These are phyloP conservation scores for Parazoanthus swiftii DNA, from an alignment of 92 coral and sea anemone genomes.

Conservation along the genomic window DNA sequence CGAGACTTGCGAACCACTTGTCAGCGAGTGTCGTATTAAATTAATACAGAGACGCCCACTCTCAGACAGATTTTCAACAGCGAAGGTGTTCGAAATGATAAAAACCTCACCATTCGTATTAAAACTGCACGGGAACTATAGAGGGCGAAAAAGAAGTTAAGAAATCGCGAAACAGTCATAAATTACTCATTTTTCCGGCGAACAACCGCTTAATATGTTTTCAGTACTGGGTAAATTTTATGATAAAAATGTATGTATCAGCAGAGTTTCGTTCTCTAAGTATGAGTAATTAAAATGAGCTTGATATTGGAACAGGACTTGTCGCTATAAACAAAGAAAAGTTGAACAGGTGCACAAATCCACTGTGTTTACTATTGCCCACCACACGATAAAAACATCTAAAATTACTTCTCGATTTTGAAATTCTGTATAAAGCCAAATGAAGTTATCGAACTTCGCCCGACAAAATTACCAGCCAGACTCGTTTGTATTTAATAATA, in stretches of 20 bases:
- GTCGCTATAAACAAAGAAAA: not conserved
- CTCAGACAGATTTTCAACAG: not conserved
- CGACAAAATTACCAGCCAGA: too few relatives aligned
- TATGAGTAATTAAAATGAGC: not conserved
- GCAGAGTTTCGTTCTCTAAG: not conserved
- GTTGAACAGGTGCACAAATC: not conserved
- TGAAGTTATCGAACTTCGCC: not conserved
- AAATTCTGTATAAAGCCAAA: not conserved
- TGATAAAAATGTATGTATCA: too few relatives aligned
- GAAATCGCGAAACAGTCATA: not conserved
- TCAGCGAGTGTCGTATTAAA: too few relatives aligned
- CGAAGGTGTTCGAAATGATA: not conserved
- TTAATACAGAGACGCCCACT: not conserved
- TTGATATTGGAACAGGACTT: not conserved
- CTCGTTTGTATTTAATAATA: not conserved
- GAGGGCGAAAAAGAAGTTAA: not conserved
- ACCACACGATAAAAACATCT: not conserved
- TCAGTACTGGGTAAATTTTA: not conserved
- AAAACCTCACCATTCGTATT: not conserved
- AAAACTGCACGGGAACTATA: too few relatives aligned
- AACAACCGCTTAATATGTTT: too few relatives aligned
- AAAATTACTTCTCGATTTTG: not conserved
- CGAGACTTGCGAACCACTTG: not conserved
- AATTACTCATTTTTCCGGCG: too few relatives aligned
- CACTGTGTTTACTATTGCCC: not conserved